A percentile compares a stretch with the other conserved stretches of the same genome.
Evolutionary conservation across 2,113 vertebrate species (phyloP).

Genomic region (Glareola pratincola): DNA sequence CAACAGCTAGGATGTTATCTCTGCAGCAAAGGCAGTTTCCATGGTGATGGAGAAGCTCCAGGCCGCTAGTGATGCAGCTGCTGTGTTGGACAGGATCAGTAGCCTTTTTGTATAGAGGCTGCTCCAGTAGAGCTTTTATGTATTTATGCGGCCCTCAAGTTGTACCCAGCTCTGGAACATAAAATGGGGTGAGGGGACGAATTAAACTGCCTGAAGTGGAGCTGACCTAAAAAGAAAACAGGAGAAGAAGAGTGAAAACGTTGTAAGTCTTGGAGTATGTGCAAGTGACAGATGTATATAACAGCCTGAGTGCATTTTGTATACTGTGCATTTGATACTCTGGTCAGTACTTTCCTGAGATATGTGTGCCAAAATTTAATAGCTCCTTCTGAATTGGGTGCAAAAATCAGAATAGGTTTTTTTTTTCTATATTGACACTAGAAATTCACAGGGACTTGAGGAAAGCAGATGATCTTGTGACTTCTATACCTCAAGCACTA

Average conservation of each 20-base stretch:
- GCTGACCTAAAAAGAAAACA: background rate
- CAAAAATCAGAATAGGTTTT: background rate
- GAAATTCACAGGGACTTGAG: background rate
- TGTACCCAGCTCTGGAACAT: background rate
- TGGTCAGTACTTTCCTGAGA: background rate
- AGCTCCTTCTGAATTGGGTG: background rate
- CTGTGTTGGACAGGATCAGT: background rate
- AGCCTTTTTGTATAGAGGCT: background rate
- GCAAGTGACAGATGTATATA: background rate
- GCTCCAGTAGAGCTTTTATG: background rate
- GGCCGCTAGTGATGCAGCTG: background rate
- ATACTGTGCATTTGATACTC: background rate
- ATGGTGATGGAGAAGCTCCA: background rate
- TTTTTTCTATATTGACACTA: background rate
- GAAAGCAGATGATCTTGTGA: background rate
- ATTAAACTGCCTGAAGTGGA: background rate
- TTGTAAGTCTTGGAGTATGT: background rate
- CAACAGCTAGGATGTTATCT: background rate
- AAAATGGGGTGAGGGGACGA: background rate
- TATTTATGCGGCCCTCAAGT: background rate
- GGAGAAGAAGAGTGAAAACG: background rate
- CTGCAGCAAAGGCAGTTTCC: background rate
- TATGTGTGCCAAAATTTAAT: rapidly evolving
- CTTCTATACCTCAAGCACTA: background rate
- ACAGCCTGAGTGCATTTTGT: background rate